Evolutionary conservation across 1,140 invertebrate genomes (phyloP).

Genomic region (Pseudomyrmex sp.): DNA sequence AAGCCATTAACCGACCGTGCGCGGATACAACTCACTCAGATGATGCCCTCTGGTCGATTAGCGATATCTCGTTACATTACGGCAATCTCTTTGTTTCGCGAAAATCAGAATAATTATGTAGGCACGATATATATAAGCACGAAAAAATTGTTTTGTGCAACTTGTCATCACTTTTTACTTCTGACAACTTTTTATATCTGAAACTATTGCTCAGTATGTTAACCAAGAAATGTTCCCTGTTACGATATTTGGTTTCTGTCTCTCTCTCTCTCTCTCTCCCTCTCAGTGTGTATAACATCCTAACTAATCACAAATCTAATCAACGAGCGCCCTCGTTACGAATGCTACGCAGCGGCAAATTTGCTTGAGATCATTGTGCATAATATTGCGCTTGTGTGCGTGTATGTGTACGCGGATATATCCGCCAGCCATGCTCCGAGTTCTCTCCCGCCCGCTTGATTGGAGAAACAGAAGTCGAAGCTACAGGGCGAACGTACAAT

Average conservation of each 20-base stretch:
- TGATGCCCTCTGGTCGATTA: constrained; percentile 45
- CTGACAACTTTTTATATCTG: neutral
- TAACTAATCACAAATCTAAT: constrained; percentile 71
- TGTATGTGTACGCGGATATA: neutral
- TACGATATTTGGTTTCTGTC: constrained; percentile 23
- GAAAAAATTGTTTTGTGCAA: too few species aligned
- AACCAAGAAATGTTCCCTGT: constrained; percentile 11
- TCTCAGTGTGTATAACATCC: constrained; percentile 26
- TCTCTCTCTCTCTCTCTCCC: neutral
- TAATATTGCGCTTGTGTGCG: constrained; percentile 26
- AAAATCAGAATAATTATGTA: constrained; percentile 2
- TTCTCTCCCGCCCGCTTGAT: constrained; percentile 19
- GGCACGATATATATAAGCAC: too few species aligned
- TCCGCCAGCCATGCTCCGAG: neutral
- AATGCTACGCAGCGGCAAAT: constrained; percentile 45
- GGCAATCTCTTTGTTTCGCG: constrained; percentile 1
- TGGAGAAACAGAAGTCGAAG: constrained; percentile 1
- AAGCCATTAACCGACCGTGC: constrained; percentile 48
- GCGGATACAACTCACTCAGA: constrained; percentile 29
- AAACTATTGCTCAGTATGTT: neutral
- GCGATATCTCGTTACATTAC: constrained; percentile 43
- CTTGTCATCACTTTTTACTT: neutral
- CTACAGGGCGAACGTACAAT: neutral
- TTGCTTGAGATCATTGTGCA: constrained; percentile 60
- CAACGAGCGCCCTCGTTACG: constrained; percentile 60